Conservation (phyloP, 1,140 invertebrate genomes). For the Acyrthosiphon pisum region DNA sequence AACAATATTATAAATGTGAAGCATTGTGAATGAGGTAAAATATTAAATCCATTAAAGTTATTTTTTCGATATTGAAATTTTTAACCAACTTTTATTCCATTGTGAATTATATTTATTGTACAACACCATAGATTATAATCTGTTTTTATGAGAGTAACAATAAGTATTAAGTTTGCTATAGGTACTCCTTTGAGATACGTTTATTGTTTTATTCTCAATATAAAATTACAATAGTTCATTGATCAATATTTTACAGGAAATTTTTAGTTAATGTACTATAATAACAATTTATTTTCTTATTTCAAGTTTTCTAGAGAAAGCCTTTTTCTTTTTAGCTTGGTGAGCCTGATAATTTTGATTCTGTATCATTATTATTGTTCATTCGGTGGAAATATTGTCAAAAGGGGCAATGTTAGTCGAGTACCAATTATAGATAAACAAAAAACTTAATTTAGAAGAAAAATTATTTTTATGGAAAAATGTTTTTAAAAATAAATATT, state of each 20-base stretch:
- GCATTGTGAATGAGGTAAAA: not conserved
- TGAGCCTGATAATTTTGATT: not conserved
- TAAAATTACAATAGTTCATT: not conserved
- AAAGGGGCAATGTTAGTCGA: not conserved
- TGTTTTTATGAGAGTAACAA: not conserved
- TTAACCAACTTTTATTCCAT: not conserved
- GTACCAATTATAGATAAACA: not conserved
- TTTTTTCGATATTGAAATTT: constrained; percentile 11
- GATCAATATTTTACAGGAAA: not conserved
- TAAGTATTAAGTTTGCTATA: not conserved
- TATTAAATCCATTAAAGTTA: not conserved
- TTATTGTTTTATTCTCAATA: not conserved
- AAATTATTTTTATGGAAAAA: not conserved
- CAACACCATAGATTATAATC: not conserved
- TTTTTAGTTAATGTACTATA: not conserved
- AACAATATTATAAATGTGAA: not conserved
- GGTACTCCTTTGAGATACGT: not conserved
- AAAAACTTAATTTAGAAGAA: not conserved
- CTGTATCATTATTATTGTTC: not conserved
- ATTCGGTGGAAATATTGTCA: not conserved
- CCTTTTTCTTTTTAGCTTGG: not conserved
- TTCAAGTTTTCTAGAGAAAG: not conserved
- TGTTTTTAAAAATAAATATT: not conserved
- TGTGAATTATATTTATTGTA: not conserved
- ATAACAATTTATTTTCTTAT: not conserved